Conservation (phyloP, 1,140 invertebrate genomes). For the Pectinophora gossypiella region DNA sequence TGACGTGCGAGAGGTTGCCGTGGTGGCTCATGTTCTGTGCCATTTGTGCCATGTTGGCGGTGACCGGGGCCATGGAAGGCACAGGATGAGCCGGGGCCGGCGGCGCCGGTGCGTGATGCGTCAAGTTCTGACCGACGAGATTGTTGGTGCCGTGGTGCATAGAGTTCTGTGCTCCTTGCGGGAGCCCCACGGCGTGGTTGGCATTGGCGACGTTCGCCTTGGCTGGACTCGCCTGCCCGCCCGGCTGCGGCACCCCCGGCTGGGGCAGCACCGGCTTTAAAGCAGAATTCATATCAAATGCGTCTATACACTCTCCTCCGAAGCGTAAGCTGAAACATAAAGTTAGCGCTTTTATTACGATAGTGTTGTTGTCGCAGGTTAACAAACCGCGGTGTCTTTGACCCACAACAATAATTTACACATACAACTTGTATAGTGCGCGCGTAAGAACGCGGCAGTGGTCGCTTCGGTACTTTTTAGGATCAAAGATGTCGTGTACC, state of each 20-base stretch:
- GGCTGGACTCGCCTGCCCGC: constrained; percentile 58
- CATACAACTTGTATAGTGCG: constrained; percentile 60
- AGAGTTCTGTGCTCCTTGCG: constrained; percentile 58
- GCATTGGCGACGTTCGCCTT: constrained; percentile 56
- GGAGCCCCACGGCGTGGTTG: constrained; percentile 52
- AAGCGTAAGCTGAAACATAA: constrained; percentile 55
- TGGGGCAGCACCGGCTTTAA: constrained; percentile 74
- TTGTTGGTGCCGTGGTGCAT: constrained; percentile 49
- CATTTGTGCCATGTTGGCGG: constrained; percentile 68
- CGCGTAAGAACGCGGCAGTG: constrained; percentile 58
- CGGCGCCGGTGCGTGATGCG: constrained; percentile 45
- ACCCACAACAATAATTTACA: constrained; percentile 73
- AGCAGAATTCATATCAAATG: constrained; percentile 75
- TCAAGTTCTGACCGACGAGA: constrained; percentile 56
- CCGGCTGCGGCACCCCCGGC: constrained; percentile 64
- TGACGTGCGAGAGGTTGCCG: constrained; percentile 61
- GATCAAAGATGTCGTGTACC: constrained; percentile 2
- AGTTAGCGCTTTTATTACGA: constrained; percentile 36
- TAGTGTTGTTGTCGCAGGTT: constrained; percentile 46
- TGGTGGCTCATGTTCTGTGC: constrained; percentile 71
- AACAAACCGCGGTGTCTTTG: constrained; percentile 66
- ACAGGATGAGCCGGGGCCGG: constrained; percentile 43
- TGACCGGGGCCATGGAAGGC: constrained; percentile 60
- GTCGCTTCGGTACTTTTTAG: constrained; percentile 40
- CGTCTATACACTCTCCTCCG: constrained; percentile 28